Evolutionary conservation across 2,797 vertebrate species (phyloP).

Genomic region (Myotis findleyi): DNA sequence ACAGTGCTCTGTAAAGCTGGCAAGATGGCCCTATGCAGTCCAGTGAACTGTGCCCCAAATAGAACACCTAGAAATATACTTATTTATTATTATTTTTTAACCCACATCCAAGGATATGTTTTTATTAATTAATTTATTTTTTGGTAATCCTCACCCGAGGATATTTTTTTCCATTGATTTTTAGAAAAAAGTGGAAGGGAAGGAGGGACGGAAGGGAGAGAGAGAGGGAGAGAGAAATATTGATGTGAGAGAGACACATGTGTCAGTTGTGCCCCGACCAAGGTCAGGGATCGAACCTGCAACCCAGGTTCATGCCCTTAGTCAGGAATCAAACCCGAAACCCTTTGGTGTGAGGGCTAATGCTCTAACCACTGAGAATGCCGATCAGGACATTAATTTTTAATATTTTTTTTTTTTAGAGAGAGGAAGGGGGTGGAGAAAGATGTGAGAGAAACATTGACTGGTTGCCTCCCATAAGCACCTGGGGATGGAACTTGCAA

Average conservation of each 20-base stretch:
- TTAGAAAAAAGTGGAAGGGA: too few relatives aligned
- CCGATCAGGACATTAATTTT: too few relatives aligned
- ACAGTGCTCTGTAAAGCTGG: neutral
- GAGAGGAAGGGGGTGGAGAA: neutral
- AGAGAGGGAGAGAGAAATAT: neutral
- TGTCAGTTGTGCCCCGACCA: too few relatives aligned
- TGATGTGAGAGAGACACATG: too few relatives aligned
- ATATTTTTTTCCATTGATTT: too few relatives aligned
- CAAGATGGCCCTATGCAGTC: neutral
- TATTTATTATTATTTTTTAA: neutral
- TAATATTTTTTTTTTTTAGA: neutral
- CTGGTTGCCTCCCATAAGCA: neutral
- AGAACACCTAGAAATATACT: neutral
- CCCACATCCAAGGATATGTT: neutral
- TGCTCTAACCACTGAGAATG: too few relatives aligned
- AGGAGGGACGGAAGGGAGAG: too few relatives aligned
- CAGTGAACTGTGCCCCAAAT: neutral
- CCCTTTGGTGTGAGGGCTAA: too few relatives aligned
- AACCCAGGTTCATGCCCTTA: too few relatives aligned
- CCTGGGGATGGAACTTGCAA: neutral
- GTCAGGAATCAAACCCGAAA: too few relatives aligned
- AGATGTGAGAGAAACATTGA: neutral
- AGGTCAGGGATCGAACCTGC: too few relatives aligned
- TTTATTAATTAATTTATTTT: neutral
- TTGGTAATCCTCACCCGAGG: neutral